Conservation (phyloP, 2,888 invertebrate species). For the Morpho achilles region DNA sequence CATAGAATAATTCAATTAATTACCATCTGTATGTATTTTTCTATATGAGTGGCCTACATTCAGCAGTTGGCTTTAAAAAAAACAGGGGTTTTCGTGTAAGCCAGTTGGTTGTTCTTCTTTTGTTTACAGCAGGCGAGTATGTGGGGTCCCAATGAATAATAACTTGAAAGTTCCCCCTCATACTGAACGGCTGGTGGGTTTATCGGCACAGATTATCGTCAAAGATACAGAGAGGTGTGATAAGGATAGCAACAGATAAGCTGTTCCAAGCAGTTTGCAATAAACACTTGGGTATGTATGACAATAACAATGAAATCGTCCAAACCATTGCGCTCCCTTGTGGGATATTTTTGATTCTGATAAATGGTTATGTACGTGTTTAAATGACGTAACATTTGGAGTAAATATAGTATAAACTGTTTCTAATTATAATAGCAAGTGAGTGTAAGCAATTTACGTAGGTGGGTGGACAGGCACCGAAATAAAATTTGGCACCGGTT, state of each 20-base stretch:
- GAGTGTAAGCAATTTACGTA: conserved; percentile 75
- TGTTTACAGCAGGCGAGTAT: conserved; percentile 27
- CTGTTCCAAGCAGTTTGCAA: conserved; percentile 25
- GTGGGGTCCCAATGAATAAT: conserved; percentile 52
- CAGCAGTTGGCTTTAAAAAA: too few species aligned
- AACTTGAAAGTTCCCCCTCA: conserved; percentile 48
- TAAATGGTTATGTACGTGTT: conserved; percentile 6
- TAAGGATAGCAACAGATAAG: conserved; percentile 36
- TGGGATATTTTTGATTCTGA: conserved; percentile 1
- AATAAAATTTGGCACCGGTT: conserved; percentile 70
- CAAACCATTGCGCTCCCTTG: neutral
- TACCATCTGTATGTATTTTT: too few species aligned
- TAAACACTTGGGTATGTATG: conserved; percentile 12
- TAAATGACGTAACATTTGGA: conserved; percentile 30
- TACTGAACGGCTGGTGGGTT: conserved; percentile 45
- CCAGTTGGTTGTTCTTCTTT: conserved; percentile 13
- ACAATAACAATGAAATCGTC: neutral
- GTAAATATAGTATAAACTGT: conserved; percentile 58
- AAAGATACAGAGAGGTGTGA: conserved; percentile 41
- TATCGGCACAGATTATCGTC: conserved; percentile 59
- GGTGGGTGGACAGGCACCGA: conserved; percentile 55
- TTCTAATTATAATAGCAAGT: conserved; percentile 74
- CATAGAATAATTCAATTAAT: too few species aligned
- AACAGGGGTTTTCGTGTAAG: conserved; percentile 4
- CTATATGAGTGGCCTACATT: too few species aligned